phyloP scores from a whole-genome alignment of 1,140 invertebrate species.

The Thereuonema tuberculata region DNA sequence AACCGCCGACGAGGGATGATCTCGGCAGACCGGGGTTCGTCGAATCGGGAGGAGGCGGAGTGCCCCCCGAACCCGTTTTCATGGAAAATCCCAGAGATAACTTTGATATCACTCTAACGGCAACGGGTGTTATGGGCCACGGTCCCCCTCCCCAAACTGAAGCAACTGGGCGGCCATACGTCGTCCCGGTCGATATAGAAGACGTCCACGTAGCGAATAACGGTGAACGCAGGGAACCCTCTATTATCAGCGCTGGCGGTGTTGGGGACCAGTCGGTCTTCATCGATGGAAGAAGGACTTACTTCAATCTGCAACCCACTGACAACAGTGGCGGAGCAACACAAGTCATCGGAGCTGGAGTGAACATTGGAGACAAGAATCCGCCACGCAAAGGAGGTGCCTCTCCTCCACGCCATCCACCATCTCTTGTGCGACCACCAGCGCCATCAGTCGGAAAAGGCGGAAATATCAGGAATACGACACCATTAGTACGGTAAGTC shows the following conservation, averaged over 20 bases:
- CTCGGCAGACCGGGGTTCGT: too few relatives aligned
- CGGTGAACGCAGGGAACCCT: conserved; percentile 28
- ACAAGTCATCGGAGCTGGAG: not conserved
- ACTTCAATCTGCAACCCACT: conserved; percentile 27
- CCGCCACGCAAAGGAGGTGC: conserved; percentile 17
- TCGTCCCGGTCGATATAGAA: conserved; percentile 21
- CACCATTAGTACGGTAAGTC: too few relatives aligned
- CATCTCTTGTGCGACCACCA: not conserved
- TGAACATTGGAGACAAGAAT: not conserved
- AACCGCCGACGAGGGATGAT: too few relatives aligned
- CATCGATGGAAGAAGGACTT: conserved; percentile 79
- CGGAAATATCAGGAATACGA: not conserved
- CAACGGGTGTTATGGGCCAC: not conserved
- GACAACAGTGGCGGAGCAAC: not conserved
- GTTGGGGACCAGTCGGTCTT: conserved; percentile 73
- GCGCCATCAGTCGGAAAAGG: not conserved
- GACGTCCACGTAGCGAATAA: conserved; percentile 45
- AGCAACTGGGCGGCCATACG: not conserved
- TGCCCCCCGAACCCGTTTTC: not conserved
- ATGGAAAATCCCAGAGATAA: not conserved
- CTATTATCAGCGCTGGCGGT: conserved; percentile 38
- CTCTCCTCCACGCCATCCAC: not conserved
- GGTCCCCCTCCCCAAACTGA: not conserved
- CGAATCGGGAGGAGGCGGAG: too few relatives aligned
- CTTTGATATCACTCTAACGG: not conserved